A percentile compares a stretch with the other conserved stretches of the same genome.
Evolutionary conservation across 1,140 invertebrate genomes (phyloP).

Genomic region (Leptopilina clavipes): DNA sequence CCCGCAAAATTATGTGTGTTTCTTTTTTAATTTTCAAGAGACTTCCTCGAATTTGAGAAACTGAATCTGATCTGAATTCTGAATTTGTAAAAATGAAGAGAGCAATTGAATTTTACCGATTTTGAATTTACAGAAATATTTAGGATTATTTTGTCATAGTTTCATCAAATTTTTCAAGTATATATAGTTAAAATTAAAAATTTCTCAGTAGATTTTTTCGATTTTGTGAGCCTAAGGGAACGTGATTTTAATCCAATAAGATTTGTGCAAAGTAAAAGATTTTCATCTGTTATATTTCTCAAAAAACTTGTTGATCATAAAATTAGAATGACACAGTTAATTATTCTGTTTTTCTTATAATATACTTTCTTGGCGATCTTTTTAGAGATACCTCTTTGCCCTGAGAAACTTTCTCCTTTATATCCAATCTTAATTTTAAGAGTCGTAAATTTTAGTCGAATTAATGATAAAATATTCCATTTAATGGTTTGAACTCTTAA

Average conservation of each 20-base stretch:
- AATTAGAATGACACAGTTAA: slow-evolving; percentile 21
- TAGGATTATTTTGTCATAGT: too few species aligned
- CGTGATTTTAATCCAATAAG: not conserved
- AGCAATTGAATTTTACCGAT: too few species aligned
- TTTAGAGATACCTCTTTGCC: slow-evolving; percentile 19
- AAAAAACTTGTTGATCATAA: not conserved
- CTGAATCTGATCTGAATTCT: too few species aligned
- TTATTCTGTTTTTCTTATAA: not conserved
- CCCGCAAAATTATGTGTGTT: not conserved
- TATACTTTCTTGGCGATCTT: slow-evolving; percentile 15
- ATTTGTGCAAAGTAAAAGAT: not conserved
- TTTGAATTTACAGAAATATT: too few species aligned
- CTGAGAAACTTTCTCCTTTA: slow-evolving; percentile 27
- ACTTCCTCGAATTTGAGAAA: too few species aligned
- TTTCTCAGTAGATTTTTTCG: too few species aligned
- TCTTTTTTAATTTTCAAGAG: not conserved
- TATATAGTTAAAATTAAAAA: too few species aligned
- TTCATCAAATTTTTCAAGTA: too few species aligned
- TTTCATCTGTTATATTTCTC: not conserved
- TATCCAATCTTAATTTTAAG: slow-evolving; percentile 6
- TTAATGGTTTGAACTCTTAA: not conserved
- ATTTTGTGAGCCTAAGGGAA: not conserved
- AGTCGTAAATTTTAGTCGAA: slow-evolving; percentile 23
- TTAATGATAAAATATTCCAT: not conserved
- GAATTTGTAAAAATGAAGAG: too few species aligned